phyloP scores from a whole-genome alignment of 2,113 vertebrate species.

The Ctenomys sociabilis region DNA sequence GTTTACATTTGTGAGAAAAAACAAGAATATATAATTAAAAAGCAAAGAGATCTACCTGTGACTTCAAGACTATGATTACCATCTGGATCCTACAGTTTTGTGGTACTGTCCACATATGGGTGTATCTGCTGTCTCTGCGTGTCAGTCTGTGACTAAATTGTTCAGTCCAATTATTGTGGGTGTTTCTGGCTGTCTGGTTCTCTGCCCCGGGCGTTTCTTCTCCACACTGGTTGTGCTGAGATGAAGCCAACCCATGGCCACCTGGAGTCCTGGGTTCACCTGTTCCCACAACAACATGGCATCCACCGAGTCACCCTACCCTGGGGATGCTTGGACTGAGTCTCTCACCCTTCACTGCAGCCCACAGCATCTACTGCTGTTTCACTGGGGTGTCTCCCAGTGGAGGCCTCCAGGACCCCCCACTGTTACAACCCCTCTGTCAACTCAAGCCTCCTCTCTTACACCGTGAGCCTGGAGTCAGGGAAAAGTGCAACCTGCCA shows the following conservation, averaged over 20 bases:
- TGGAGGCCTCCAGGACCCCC: background rate
- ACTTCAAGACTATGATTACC: background rate
- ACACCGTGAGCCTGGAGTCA: background rate
- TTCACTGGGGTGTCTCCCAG: background rate
- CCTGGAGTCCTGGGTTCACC: background rate
- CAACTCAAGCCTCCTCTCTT: background rate
- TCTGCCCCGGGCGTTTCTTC: no score
- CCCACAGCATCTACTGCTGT: background rate
- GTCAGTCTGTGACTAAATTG: background rate
- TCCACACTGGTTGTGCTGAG: background rate
- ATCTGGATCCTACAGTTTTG: background rate
- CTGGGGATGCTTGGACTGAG: background rate
- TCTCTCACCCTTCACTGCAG: background rate
- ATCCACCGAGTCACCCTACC: background rate
- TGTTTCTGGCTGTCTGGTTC: background rate
- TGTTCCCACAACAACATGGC: background rate
- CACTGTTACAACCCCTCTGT: background rate
- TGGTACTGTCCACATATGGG: background rate
- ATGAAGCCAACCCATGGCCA: background rate
- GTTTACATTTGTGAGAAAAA: background rate
- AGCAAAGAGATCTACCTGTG: background rate
- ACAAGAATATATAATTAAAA: background rate
- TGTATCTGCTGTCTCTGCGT: background rate
- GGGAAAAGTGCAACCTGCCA: background rate
- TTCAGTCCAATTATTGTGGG: background rate